Evolutionary conservation across 2,888 invertebrate species (phyloP).

Genomic region (Notodonta ziczac): DNA sequence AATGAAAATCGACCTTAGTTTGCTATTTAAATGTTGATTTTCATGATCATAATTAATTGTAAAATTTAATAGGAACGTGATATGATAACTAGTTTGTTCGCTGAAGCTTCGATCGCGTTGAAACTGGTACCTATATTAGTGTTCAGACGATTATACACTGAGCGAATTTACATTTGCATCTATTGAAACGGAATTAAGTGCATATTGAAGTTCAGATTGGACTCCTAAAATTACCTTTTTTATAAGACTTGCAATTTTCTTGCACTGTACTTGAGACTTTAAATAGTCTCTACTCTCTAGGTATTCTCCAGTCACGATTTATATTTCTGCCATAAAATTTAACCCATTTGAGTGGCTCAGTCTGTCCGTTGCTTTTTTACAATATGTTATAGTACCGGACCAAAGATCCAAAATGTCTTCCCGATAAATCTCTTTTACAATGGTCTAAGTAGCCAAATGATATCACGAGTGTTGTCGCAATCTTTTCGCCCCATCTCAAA

Average conservation of each 20-base stretch:
- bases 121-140: background rate
- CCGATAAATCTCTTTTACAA: background rate
- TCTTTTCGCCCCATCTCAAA: constrained; percentile 23
- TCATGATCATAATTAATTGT: background rate
- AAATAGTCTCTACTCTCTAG: background rate
- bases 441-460: constrained; percentile 15
- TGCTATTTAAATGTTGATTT: background rate
- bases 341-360: too few species aligned
- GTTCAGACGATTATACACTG: background rate
- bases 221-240: too few species aligned
- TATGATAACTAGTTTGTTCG: background rate
- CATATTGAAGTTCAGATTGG: background rate
- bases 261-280: too few species aligned
- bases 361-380: too few species aligned
- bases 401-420: background rate
- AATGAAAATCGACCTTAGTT: background rate
- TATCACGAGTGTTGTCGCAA: constrained; percentile 13
- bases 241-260: too few species aligned
- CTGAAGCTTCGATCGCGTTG: background rate
- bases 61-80: background rate
- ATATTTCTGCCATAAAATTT: too few species aligned
- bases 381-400: too few species aligned
- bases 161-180: background rate
- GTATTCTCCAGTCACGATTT: too few species aligned
- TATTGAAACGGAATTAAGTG: background rate